phyloP scores from a whole-genome alignment of 1,140 invertebrate species.

The Halesus radiatus region DNA sequence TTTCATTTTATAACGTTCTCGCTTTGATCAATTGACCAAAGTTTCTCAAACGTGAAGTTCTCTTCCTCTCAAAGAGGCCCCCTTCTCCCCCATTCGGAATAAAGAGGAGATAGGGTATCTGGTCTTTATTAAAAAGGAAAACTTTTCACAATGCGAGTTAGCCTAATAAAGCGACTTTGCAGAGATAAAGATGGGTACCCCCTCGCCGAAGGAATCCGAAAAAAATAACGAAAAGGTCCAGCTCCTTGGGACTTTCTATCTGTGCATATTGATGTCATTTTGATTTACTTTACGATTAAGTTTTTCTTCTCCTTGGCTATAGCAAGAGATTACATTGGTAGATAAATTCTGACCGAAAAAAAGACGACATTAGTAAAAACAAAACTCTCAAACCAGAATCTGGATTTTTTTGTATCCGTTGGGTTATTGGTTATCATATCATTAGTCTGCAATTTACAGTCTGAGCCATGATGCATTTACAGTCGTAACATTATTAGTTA shows the following conservation, averaged over 20 bases:
- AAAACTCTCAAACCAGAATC: too few relatives aligned
- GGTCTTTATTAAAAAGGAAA: conserved; percentile 52
- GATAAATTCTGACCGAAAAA: too few relatives aligned
- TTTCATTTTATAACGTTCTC: conserved; percentile 56
- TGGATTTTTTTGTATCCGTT: too few relatives aligned
- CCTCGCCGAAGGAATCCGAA: background rate
- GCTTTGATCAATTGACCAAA: conserved; percentile 56
- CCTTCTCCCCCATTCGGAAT: background rate
- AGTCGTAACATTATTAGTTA: too few relatives aligned
- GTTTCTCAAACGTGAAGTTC: conserved; percentile 54
- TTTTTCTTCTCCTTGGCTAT: background rate
- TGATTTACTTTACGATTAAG: background rate
- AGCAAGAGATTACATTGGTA: too few relatives aligned
- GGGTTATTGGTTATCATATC: too few relatives aligned
- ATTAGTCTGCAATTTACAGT: too few relatives aligned
- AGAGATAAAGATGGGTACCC: background rate
- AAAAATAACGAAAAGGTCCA: background rate
- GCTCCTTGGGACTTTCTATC: background rate
- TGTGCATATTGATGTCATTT: background rate
- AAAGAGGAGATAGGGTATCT: conserved; percentile 45
- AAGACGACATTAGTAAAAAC: too few relatives aligned
- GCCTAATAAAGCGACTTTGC: conserved; percentile 17
- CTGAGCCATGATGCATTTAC: too few relatives aligned
- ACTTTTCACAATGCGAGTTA: conserved; percentile 44
- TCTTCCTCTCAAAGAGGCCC: conserved; percentile 9